These are phyloP conservation scores for Pedicia rivosa DNA, from an alignment of 2,888 invertebrate genomes.

Conservation along the genomic window DNA sequence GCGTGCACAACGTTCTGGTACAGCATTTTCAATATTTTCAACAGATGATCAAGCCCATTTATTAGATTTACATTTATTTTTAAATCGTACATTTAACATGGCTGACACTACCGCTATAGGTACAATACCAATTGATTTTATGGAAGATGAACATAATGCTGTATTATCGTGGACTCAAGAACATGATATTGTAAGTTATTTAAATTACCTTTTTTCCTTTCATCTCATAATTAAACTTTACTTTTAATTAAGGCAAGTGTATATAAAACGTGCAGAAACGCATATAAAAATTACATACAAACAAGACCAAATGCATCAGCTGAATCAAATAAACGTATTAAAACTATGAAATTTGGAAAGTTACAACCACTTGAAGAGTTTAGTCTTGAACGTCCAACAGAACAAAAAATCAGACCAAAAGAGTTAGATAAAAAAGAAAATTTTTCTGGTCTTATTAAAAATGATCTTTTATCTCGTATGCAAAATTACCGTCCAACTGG, in stretches of 20 bases:
- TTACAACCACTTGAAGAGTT: constrained; percentile 19
- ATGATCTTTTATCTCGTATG: constrained; percentile 26
- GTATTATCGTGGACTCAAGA: constrained; percentile 58
- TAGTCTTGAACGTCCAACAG: not conserved
- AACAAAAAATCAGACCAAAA: not conserved
- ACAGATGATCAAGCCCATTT: constrained; percentile 86
- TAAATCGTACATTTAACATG: constrained; percentile 53
- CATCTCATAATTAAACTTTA: constrained; percentile 6
- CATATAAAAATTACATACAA: constrained; percentile 75
- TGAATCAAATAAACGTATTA: constrained; percentile 77
- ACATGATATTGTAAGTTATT: constrained; percentile 53
- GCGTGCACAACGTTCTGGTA: constrained; percentile 82
- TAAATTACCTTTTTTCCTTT: constrained; percentile 3
- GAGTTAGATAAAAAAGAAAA: constrained; percentile 17
- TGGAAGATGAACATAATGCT: constrained; percentile 71
- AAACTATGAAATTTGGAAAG: constrained; percentile 55
- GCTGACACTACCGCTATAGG: constrained; percentile 36
- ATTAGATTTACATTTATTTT: constrained; percentile 87
- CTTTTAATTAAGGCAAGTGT: constrained; percentile 37
- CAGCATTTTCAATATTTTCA: constrained; percentile 77
- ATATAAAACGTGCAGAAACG: constrained; percentile 65
- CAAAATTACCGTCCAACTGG: constrained; percentile 24
- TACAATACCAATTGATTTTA: constrained; percentile 56
- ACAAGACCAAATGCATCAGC: constrained; percentile 79
- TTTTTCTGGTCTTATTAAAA: constrained; percentile 17